Conservation (phyloP, 2,113 vertebrate genomes). For the Campylomormyrus numenius region DNA sequence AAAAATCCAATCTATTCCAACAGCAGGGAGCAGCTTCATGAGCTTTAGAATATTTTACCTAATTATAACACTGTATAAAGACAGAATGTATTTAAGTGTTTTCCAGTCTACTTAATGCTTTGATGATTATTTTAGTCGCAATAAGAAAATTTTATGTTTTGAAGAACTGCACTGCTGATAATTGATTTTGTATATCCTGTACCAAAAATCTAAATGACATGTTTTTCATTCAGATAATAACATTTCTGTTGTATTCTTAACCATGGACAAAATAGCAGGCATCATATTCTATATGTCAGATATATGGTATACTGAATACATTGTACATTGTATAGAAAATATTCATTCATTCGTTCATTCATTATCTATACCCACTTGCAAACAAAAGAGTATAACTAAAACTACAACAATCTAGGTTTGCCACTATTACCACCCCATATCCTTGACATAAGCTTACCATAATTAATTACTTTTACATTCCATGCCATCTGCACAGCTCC, state of each 20-base stretch:
- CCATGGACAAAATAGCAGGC: too few relatives aligned
- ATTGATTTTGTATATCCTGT: neutral
- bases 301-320: neutral
- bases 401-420: neutral
- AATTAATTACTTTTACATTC: neutral
- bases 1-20: constrained; percentile 56
- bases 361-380: neutral
- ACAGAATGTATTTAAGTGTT: neutral
- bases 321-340: neutral
- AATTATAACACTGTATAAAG: neutral
- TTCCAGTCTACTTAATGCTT: neutral
- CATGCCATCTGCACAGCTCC: neutral
- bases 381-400: neutral
- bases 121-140: neutral
- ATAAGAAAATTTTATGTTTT: neutral
- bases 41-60: constrained; percentile 18
- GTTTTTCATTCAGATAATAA: neutral
- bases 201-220: neutral
- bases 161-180: neutral
- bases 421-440: neutral
- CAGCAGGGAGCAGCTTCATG: constrained; percentile 28
- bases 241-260: neutral
- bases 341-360: neutral
- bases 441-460: neutral
- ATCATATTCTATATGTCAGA: too few relatives aligned